These are phyloP conservation scores for Ammodytes marinus DNA, from an alignment of 2,113 vertebrate genomes.

Conservation along the genomic window DNA sequence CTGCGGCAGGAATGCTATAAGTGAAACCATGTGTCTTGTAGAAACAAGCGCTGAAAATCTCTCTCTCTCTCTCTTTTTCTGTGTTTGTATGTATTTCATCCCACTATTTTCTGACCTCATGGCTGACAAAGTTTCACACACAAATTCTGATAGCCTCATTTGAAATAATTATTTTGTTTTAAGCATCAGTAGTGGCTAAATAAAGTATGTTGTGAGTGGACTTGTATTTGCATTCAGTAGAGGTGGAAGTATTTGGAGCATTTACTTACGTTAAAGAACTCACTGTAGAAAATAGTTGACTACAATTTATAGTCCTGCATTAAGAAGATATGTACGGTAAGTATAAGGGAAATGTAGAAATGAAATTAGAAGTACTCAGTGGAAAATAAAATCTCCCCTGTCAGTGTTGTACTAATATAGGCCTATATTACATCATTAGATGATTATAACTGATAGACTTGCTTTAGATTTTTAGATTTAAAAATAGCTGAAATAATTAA, in stretches of 20 bases:
- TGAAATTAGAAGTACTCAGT: too few relatives aligned
- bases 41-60: slow-evolving; percentile 45
- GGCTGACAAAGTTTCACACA: slow-evolving; percentile 39
- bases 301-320: neutral
- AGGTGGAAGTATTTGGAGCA: neutral
- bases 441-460: too few relatives aligned
- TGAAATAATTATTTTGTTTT: slow-evolving; percentile 12
- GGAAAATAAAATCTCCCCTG: too few relatives aligned
- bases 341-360: neutral
- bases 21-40: slow-evolving; percentile 82
- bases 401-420: too few relatives aligned
- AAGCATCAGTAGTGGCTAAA: neutral
- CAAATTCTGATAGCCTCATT: slow-evolving; percentile 10
- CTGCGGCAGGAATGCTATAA: slow-evolving; percentile 82
- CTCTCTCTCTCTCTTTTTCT: slow-evolving; percentile 15
- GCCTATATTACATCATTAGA: too few relatives aligned
- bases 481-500: too few relatives aligned
- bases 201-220: neutral
- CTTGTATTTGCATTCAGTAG: neutral
- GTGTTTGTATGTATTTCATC: neutral
- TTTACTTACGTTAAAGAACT: neutral
- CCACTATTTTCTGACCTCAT: slow-evolving; percentile 45
- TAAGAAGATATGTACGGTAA: neutral
- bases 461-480: too few relatives aligned
- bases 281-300: too few relatives aligned